Conservation (phyloP, 1,140 invertebrate genomes). For the Aphelenchoides avenae region DNA sequence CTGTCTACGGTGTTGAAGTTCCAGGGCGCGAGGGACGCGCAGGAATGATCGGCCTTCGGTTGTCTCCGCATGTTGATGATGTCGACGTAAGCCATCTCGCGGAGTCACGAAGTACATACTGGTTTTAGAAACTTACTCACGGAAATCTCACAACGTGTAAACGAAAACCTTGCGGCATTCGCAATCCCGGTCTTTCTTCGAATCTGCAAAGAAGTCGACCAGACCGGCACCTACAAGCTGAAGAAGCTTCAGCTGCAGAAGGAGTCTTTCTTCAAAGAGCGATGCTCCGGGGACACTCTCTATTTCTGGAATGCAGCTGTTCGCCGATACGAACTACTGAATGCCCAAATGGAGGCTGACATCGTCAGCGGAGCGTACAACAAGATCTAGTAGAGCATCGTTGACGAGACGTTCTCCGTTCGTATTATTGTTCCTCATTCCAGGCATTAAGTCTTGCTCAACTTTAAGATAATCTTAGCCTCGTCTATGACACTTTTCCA, state of each 20-base stretch:
- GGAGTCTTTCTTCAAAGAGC: conserved; percentile 34
- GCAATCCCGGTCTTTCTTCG: conserved; percentile 45
- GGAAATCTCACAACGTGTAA: conserved; percentile 22
- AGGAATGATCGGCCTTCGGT: conserved; percentile 83
- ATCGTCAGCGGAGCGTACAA: conserved; percentile 36
- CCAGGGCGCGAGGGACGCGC: conserved; percentile 78
- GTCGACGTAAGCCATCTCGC: conserved; percentile 28
- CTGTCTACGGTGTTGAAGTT: conserved; percentile 85
- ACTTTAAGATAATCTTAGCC: no score
- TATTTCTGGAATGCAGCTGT: conserved; percentile 39
- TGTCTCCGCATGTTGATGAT: conserved; percentile 36
- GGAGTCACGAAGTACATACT: neutral
- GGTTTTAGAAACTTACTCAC: conserved; percentile 27
- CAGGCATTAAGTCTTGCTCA: no score
- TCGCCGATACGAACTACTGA: conserved; percentile 25
- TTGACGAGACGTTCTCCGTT: no score
- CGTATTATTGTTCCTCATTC: no score
- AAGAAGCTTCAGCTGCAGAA: conserved; percentile 41
- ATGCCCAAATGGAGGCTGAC: conserved; percentile 23
- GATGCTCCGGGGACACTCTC: conserved; percentile 32
- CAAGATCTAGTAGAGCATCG: conserved; percentile 35
- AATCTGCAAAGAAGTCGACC: conserved; percentile 45
- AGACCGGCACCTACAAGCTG: conserved; percentile 46
- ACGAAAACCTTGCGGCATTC: conserved; percentile 32
- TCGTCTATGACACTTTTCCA: no score